phyloP scores from a whole-genome alignment of 2,113 vertebrate species.

The Pavo muticus region DNA sequence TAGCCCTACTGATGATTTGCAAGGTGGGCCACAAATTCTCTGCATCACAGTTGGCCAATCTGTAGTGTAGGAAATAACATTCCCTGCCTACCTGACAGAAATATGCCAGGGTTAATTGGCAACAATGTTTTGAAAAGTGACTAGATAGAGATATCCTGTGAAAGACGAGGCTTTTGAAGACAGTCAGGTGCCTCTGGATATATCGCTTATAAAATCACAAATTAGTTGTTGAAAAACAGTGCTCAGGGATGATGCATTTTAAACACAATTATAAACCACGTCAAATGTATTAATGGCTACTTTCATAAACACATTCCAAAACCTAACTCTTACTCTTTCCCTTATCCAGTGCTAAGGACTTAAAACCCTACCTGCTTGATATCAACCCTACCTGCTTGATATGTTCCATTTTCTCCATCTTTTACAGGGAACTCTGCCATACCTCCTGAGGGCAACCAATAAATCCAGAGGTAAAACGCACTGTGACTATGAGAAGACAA shows the following conservation, averaged over 20 bases:
- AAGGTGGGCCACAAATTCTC: background rate
- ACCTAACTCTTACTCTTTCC: background rate
- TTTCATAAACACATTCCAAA: background rate
- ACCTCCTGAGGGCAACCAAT: background rate
- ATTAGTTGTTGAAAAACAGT: slow-evolving; percentile 4
- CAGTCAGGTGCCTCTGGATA: slow-evolving; percentile 34
- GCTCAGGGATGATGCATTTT: background rate
- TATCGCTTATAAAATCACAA: slow-evolving; percentile 3
- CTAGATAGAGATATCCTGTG: slow-evolving; percentile 35
- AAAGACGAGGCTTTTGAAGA: background rate
- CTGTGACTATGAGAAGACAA: background rate
- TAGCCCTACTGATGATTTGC: background rate
- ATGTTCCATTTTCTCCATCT: background rate
- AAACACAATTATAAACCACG: background rate
- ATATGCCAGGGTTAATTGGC: slow-evolving; percentile 46
- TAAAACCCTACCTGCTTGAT: background rate
- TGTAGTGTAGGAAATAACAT: background rate
- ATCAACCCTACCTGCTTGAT: background rate
- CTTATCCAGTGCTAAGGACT: background rate
- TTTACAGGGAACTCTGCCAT: background rate
- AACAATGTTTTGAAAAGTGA: slow-evolving; percentile 27
- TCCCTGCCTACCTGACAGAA: slow-evolving; percentile 36
- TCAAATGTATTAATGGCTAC: background rate
- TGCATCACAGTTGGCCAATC: background rate
- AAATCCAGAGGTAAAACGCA: background rate